A percentile compares a stretch with the other conserved stretches of the same genome.
phyloP scores from a whole-genome alignment of 2,113 vertebrate species.

The Synodontis membranacea region DNA sequence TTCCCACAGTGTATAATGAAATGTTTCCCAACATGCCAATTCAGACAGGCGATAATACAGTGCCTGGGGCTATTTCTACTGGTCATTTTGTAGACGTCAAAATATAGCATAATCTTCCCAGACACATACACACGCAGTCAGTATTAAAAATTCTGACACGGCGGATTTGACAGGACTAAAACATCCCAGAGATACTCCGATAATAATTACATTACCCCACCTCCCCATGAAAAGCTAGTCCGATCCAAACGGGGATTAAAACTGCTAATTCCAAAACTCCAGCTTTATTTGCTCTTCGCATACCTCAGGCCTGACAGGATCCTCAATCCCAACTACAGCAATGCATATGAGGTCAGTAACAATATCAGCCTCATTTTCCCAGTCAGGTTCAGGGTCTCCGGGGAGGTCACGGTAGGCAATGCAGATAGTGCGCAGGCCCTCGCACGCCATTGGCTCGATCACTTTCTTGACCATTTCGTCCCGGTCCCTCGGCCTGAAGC shows the following conservation, averaged over 20 bases:
- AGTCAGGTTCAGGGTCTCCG: slow-evolving; percentile 79
- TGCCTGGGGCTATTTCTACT: background rate
- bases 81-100: background rate
- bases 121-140: background rate
- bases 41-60: background rate
- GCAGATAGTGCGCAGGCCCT: slow-evolving; percentile 87
- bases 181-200: background rate
- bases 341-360: slow-evolving; percentile 84
- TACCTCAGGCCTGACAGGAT: slow-evolving; percentile 88
- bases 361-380: slow-evolving; percentile 84
- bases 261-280: background rate
- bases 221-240: background rate
- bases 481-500: slow-evolving; percentile 81
- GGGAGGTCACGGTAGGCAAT: slow-evolving; percentile 83
- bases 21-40: background rate
- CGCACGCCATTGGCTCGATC: slow-evolving; percentile 89
- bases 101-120: background rate
- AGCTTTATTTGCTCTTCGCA: background rate
- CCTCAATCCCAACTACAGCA: slow-evolving; percentile 86
- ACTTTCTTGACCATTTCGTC: slow-evolving; percentile 89
- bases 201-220: background rate
- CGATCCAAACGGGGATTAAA: background rate
- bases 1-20: background rate
- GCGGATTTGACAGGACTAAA: background rate
- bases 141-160: background rate